phyloP scores from a whole-genome alignment of 2,888 invertebrate species.

The Eristalis intricaria region DNA sequence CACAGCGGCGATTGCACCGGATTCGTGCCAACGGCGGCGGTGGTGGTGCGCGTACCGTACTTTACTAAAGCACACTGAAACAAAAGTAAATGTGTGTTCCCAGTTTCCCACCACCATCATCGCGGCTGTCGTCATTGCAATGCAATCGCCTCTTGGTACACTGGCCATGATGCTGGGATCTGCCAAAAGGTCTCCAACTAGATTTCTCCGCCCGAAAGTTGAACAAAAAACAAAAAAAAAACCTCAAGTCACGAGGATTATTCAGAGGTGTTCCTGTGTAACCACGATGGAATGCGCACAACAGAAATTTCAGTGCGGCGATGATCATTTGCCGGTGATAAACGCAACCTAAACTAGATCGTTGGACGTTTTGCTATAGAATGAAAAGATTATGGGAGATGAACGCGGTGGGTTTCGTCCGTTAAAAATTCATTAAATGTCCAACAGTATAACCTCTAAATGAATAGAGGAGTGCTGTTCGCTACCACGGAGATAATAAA shows the following conservation, averaged over 20 bases:
- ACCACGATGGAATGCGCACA: constrained; percentile 49
- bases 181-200: constrained; percentile 46
- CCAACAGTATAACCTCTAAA: constrained; percentile 28
- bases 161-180: constrained; percentile 24
- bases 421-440: constrained; percentile 64
- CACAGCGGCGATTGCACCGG: constrained; percentile 42
- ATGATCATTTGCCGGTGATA: constrained; percentile 31
- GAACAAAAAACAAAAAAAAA: constrained; percentile 27
- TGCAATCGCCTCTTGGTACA: constrained; percentile 27
- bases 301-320: constrained; percentile 19
- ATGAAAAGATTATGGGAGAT: constrained; percentile 39
- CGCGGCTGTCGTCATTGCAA: constrained; percentile 30
- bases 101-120: constrained; percentile 37
- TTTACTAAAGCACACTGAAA: constrained; percentile 18
- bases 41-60: constrained; percentile 46
- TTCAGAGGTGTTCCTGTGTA: constrained; percentile 60
- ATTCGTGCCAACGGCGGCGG: constrained; percentile 32
- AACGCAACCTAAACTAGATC: constrained; percentile 42
- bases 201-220: constrained; percentile 50
- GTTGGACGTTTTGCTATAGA: constrained; percentile 27
- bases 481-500: constrained; percentile 24
- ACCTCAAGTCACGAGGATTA: constrained; percentile 62
- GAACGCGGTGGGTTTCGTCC: background rate
- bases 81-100: constrained; percentile 67
- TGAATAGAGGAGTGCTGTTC: constrained; percentile 17